Evolutionary conservation across 2,888 invertebrate species (phyloP).

Genomic region (Thymelicus sylvestris): DNA sequence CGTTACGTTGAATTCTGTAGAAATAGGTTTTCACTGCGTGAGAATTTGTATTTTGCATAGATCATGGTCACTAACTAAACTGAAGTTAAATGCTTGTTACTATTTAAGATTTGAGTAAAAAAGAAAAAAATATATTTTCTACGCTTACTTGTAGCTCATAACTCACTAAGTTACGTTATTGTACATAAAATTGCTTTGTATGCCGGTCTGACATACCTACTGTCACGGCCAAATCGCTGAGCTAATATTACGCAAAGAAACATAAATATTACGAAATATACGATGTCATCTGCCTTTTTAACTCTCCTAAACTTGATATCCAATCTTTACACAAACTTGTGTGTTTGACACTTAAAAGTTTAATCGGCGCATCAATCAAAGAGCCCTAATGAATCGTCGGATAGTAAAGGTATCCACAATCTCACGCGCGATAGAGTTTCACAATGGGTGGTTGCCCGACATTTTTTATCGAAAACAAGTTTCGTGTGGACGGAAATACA

Average conservation of each 20-base stretch:
- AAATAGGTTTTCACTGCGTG: too few relatives aligned
- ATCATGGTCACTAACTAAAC: too few relatives aligned
- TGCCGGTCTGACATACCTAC: too few relatives aligned
- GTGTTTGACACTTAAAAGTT: slow-evolving; percentile 54
- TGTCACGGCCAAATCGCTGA: too few relatives aligned
- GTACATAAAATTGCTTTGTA: too few relatives aligned
- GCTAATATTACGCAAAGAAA: too few relatives aligned
- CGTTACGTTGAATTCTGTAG: background rate
- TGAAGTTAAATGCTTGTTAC: too few relatives aligned
- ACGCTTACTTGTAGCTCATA: background rate
- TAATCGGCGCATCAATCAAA: slow-evolving; percentile 72
- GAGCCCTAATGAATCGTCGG: slow-evolving; percentile 66
- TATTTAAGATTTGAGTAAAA: too few relatives aligned
- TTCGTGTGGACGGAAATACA: slow-evolving; percentile 23
- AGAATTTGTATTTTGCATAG: too few relatives aligned
- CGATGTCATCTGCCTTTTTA: too few relatives aligned
- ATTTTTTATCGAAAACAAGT: slow-evolving; percentile 25
- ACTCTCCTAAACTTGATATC: background rate
- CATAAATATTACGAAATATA: too few relatives aligned
- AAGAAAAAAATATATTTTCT: background rate
- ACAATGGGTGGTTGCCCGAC: slow-evolving; percentile 23
- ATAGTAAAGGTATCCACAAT: slow-evolving; percentile 21
- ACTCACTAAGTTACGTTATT: too few relatives aligned
- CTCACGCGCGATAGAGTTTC: slow-evolving; percentile 25
- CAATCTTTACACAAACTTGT: slow-evolving; percentile 36